Evolutionary conservation across 2,113 vertebrate genomes (phyloP).

Genomic region (Petrocephalus zakoni): DNA sequence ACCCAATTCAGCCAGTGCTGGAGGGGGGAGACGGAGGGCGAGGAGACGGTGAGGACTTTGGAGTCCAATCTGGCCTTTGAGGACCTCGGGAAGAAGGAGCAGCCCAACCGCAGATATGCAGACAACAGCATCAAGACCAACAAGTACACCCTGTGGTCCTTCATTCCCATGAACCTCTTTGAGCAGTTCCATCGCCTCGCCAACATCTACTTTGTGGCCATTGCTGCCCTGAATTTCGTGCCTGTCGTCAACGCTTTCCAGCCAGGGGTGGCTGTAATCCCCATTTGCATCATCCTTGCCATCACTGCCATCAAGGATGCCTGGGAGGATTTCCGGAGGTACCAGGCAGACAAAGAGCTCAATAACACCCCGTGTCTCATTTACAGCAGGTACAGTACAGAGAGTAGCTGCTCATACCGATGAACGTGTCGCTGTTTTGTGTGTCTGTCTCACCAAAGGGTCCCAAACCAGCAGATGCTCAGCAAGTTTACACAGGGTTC

Average conservation of each 20-base stretch:
- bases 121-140: constrained; percentile 83
- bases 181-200: constrained; percentile 86
- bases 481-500: background rate
- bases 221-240: constrained; percentile 80
- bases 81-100: constrained; percentile 56
- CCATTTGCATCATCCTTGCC: constrained; percentile 72
- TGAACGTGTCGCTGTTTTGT: background rate
- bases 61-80: constrained; percentile 73
- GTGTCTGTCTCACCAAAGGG: background rate
- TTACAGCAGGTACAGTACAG: constrained; percentile 73
- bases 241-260: constrained; percentile 82
- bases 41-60: constrained; percentile 63
- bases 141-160: constrained; percentile 77
- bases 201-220: constrained; percentile 81
- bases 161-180: constrained; percentile 80
- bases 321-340: constrained; percentile 87
- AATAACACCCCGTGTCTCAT: constrained; percentile 74
- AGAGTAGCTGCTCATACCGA: background rate
- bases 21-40: constrained; percentile 59
- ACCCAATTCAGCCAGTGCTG: constrained; percentile 48
- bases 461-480: background rate
- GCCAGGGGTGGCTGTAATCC: constrained; percentile 75
- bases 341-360: constrained; percentile 74
- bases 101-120: constrained; percentile 70
- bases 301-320: constrained; percentile 83